These are phyloP conservation scores for Eupeodes corollae DNA, from an alignment of 1,140 invertebrate species.

Conservation along the genomic window DNA sequence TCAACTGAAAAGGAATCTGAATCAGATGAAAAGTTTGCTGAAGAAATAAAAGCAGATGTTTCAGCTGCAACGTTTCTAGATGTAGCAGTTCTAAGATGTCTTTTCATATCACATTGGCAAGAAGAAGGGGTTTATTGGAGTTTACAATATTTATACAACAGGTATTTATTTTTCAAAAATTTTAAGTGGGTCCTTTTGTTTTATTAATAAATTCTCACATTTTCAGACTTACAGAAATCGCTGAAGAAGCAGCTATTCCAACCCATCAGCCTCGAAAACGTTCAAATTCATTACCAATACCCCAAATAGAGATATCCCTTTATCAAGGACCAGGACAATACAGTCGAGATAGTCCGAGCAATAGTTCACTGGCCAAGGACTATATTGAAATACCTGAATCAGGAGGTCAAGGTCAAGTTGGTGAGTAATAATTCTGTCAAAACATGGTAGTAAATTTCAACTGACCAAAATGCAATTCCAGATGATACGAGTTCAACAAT, in stretches of 20 bases:
- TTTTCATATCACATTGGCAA: slow-evolving; percentile 96
- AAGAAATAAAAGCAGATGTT: slow-evolving; percentile 45
- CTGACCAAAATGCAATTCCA: slow-evolving; percentile 29
- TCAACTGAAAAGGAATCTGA: slow-evolving; percentile 44
- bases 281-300: slow-evolving; percentile 86
- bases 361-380: slow-evolving; percentile 47
- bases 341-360: slow-evolving; percentile 43
- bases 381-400: slow-evolving; percentile 61
- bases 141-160: slow-evolving; percentile 81
- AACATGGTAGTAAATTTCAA: slow-evolving; percentile 39
- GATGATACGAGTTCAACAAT: slow-evolving; percentile 43
- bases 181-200: neutral
- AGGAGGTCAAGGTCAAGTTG: slow-evolving; percentile 17
- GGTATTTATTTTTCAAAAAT: slow-evolving; percentile 41
- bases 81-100: slow-evolving; percentile 85
- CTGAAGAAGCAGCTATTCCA: slow-evolving; percentile 60
- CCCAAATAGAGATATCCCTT: slow-evolving; percentile 79
- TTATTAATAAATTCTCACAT: slow-evolving; percentile 2
- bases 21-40: slow-evolving; percentile 24
- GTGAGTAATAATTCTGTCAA: slow-evolving; percentile 6
- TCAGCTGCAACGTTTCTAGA: slow-evolving; percentile 90
- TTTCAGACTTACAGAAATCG: slow-evolving; percentile 64
- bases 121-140: slow-evolving; percentile 98
- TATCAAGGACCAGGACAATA: slow-evolving; percentile 64
- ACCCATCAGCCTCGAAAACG: slow-evolving; percentile 64